Evolutionary conservation across 2,113 vertebrate species (phyloP).

Genomic region (Poeciliopsis prolifica): DNA sequence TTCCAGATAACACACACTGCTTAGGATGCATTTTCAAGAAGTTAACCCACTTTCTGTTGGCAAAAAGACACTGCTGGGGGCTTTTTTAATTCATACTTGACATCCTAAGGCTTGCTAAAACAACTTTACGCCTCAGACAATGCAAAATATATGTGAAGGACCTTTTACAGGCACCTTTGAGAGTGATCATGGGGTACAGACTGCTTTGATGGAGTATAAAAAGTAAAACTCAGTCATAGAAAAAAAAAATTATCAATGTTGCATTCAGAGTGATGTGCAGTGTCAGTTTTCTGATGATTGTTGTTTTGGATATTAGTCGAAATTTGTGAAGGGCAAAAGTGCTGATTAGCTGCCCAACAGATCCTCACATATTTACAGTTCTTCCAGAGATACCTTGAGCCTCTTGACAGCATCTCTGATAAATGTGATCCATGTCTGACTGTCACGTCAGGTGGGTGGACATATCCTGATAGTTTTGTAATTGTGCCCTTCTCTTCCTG

Average conservation of each 20-base stretch:
- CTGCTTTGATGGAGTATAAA: constrained; percentile 21
- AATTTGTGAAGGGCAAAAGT: not conserved
- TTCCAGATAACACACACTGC: constrained; percentile 43
- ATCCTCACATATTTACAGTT: not conserved
- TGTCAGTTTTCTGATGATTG: too few relatives aligned
- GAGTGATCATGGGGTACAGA: constrained; percentile 17
- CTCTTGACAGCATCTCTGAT: not conserved
- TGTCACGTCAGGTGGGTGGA: not conserved
- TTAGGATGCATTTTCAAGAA: constrained; percentile 53
- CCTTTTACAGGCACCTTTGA: constrained; percentile 31
- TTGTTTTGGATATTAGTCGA: too few relatives aligned
- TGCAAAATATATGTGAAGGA: constrained; percentile 30
- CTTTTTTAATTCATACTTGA: constrained; percentile 23
- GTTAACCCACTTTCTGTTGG: constrained; percentile 62
- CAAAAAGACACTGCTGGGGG: constrained; percentile 49
- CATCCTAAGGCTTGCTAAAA: constrained; percentile 16
- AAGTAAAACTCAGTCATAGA: constrained; percentile 25
- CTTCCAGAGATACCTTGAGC: not conserved
- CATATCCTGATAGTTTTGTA: not conserved
- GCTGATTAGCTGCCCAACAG: not conserved
- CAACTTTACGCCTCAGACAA: constrained; percentile 42
- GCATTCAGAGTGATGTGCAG: too few relatives aligned
- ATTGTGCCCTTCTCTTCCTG: not conserved
- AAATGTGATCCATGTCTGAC: not conserved
- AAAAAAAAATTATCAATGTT: constrained; percentile 39